phyloP scores from a whole-genome alignment of 2,888 invertebrate genomes.

The Polylopha cassiicola region DNA sequence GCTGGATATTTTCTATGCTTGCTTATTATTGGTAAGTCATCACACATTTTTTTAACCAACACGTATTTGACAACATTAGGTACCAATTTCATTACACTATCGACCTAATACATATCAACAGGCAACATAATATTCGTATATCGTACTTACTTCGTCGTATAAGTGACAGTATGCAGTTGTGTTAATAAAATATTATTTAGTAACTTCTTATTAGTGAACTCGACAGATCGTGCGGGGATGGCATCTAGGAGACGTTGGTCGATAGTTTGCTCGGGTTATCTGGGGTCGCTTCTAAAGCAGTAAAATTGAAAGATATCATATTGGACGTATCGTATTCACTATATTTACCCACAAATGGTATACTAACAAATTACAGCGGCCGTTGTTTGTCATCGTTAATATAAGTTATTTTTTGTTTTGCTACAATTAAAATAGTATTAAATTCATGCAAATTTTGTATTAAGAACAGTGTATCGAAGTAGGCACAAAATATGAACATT shows the following conservation, averaged over 20 bases:
- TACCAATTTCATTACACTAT: too few relatives aligned
- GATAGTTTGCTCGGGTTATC: slow-evolving; percentile 69
- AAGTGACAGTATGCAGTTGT: background rate
- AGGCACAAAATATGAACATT: too few relatives aligned
- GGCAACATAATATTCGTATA: background rate
- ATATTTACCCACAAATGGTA: slow-evolving; percentile 68
- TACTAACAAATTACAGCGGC: slow-evolving; percentile 59
- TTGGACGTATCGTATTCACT: slow-evolving; percentile 63
- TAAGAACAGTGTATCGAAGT: too few relatives aligned
- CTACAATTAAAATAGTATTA: too few relatives aligned
- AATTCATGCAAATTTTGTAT: too few relatives aligned
- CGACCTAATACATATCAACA: too few relatives aligned
- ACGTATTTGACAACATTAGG: too few relatives aligned
- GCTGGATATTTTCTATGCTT: background rate
- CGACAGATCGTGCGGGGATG: slow-evolving; percentile 44
- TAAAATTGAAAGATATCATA: slow-evolving; percentile 75
- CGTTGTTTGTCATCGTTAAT: slow-evolving; percentile 42
- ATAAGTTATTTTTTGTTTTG: slow-evolving; percentile 21
- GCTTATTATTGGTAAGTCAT: background rate
- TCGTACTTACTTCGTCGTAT: background rate
- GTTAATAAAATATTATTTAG: slow-evolving; percentile 10
- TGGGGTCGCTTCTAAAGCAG: slow-evolving; percentile 70
- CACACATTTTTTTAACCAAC: too few relatives aligned
- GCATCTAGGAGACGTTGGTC: slow-evolving; percentile 61
- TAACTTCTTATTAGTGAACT: slow-evolving; percentile 37